These are phyloP conservation scores for Euzophera pinguis DNA, from an alignment of 2,888 invertebrate species.

Conservation along the genomic window DNA sequence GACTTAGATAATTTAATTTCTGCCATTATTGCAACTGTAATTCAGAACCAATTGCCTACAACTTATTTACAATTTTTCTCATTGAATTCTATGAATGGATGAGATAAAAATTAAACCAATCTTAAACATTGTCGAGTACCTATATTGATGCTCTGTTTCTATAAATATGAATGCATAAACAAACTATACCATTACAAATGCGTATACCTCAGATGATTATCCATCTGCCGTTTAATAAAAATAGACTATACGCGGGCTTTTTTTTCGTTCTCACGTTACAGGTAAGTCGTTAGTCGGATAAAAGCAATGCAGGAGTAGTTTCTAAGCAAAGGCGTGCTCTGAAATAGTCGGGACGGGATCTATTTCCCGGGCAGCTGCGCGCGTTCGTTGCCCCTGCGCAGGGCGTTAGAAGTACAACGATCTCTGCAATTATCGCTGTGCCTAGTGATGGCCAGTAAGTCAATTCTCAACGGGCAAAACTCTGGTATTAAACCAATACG, in stretches of 20 bases:
- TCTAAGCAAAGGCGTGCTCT: slow-evolving; percentile 61
- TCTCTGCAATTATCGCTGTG: slow-evolving; percentile 69
- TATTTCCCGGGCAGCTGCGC: slow-evolving; percentile 77
- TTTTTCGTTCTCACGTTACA: slow-evolving; percentile 55
- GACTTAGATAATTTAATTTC: too few species aligned
- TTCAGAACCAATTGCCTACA: too few species aligned
- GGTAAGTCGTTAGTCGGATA: slow-evolving; percentile 48
- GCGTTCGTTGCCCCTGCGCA: slow-evolving; percentile 73
- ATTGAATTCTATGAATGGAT: too few species aligned
- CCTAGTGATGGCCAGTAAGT: too few species aligned
- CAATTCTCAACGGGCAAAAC: too few species aligned
- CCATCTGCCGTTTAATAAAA: slow-evolving; percentile 18
- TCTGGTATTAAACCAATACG: too few species aligned
- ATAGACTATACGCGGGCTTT: slow-evolving; percentile 26
- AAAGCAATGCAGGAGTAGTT: slow-evolving; percentile 43
- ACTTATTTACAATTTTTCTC: too few species aligned
- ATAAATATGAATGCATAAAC: neutral
- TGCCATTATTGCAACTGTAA: too few species aligned
- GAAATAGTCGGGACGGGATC: slow-evolving; percentile 77
- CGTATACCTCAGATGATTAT: slow-evolving; percentile 15
- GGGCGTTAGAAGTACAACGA: slow-evolving; percentile 77
- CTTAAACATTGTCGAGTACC: too few species aligned
- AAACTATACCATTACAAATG: slow-evolving; percentile 12
- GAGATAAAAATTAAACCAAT: too few species aligned
- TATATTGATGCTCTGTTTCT: too few species aligned